Evolutionary conservation across 1,140 invertebrate species (phyloP).

Genomic region (Drosophila navojoa): DNA sequence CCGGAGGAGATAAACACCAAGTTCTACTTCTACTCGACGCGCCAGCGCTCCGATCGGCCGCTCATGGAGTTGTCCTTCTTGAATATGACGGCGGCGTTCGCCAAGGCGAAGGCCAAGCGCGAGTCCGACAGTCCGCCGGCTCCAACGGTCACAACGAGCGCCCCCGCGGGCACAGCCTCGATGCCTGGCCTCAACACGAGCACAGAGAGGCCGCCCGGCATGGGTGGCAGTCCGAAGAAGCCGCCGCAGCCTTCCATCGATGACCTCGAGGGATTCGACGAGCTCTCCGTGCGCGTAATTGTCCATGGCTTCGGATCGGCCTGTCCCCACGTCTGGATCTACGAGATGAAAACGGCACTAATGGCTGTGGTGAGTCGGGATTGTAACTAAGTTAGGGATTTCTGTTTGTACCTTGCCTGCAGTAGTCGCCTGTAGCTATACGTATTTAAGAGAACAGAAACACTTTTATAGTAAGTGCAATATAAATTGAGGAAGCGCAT

Average conservation of each 20-base stretch:
- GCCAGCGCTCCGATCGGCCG: conserved; percentile 87
- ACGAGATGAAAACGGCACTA: conserved; percentile 95
- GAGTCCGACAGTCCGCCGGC: conserved; percentile 31
- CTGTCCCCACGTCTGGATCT: conserved; percentile 95
- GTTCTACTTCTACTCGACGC: conserved; percentile 88
- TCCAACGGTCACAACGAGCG: conserved; percentile 14
- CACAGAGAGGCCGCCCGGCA: conserved; percentile 39
- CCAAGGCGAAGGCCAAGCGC: conserved; percentile 51
- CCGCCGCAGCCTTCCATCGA: conserved; percentile 54
- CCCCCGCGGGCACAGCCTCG: background rate
- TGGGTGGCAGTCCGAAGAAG: conserved; percentile 45
- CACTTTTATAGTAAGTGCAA: no score
- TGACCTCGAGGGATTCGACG: conserved; percentile 77
- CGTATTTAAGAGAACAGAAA: no score
- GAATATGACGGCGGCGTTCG: conserved; percentile 86
- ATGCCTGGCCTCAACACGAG: background rate
- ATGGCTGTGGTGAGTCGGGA: conserved; percentile 90
- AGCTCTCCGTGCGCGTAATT: conserved; percentile 92
- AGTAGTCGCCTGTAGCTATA: no score
- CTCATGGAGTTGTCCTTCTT: conserved; percentile 88
- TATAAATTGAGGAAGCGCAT: no score
- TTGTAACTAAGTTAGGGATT: background rate
- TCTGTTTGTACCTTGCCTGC: no score
- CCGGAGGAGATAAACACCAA: conserved; percentile 94
- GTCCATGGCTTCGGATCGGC: conserved; percentile 97